Conservation (phyloP, 1,140 invertebrate genomes). For the Ganaspis sp. region DNA sequence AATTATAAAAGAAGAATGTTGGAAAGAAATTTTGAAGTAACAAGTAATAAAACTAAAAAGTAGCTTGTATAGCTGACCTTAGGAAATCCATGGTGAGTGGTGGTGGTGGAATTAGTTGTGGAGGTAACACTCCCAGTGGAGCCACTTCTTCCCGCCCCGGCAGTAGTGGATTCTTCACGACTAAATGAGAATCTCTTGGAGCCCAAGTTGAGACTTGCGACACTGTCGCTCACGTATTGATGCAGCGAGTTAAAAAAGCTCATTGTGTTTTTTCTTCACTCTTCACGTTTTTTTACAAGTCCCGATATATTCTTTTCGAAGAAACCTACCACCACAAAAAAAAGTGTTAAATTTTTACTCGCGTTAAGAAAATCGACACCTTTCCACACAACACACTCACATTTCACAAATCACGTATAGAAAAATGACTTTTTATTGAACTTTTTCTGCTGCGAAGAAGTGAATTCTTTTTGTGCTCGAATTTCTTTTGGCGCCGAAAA, state of each 20-base stretch:
- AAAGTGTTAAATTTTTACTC: not conserved
- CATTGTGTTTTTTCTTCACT: conserved; percentile 77
- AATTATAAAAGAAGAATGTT: no score
- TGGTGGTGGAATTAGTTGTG: conserved; percentile 64
- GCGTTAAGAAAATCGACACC: not conserved
- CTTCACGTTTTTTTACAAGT: not conserved
- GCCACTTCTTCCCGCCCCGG: conserved; percentile 66
- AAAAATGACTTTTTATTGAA: not conserved
- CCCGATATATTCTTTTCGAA: not conserved
- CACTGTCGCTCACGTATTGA: conserved; percentile 86
- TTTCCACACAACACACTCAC: not conserved
- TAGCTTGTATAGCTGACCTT: conserved; percentile 58
- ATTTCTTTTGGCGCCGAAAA: not conserved
- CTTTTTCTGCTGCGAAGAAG: no score
- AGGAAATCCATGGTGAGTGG: conserved; percentile 66
- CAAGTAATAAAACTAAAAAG: not conserved
- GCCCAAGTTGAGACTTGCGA: conserved; percentile 85
- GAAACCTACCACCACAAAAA: not conserved
- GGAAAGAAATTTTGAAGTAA: not conserved
- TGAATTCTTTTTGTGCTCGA: not conserved
- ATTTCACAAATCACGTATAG: not conserved
- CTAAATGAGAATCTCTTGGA: conserved; percentile 85
- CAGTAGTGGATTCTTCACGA: conserved; percentile 79
- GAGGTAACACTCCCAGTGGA: conserved; percentile 61
- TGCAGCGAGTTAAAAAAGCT: conserved; percentile 89